A percentile compares a stretch with the other conserved stretches of the same genome.
Conservation (phyloP, 2,888 invertebrate species). For the Steromphala cineraria region DNA sequence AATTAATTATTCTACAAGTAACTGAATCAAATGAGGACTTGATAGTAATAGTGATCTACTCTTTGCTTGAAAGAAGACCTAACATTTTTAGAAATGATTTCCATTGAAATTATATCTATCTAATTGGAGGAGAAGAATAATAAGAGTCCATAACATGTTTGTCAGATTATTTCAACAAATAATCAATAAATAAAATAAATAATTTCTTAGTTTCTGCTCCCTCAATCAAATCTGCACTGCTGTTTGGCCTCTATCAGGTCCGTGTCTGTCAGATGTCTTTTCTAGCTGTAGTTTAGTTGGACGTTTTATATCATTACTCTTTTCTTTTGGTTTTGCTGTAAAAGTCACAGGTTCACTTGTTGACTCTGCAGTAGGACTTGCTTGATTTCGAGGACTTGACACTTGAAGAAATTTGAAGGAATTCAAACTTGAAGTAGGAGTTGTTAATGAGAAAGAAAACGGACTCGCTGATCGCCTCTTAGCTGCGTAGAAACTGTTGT, state of each 20-base stretch:
- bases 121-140: background rate
- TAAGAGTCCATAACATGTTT: background rate
- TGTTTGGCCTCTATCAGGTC: background rate
- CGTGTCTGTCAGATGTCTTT: background rate
- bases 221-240: background rate
- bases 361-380: background rate
- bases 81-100: background rate
- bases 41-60: too few relatives aligned
- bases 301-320: background rate
- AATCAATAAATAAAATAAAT: background rate
- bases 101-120: background rate
- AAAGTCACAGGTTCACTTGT: constrained; percentile 7
- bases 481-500: constrained; percentile 32
- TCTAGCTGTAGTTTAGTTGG: background rate
- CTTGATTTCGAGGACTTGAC: background rate
- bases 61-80: too few relatives aligned
- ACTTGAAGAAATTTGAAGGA: constrained; percentile 62
- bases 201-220: background rate
- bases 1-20: too few relatives aligned
- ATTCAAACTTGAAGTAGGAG: constrained; percentile 56
- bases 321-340: background rate
- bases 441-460: constrained; percentile 61
- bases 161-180: background rate
- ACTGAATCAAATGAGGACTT: too few relatives aligned
- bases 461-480: constrained; percentile 44